Evolutionary conservation across 2,888 invertebrate species (phyloP), one percentile per base, ranked within the genome.

Genomic region (Epicampocera succincta): DNA sequence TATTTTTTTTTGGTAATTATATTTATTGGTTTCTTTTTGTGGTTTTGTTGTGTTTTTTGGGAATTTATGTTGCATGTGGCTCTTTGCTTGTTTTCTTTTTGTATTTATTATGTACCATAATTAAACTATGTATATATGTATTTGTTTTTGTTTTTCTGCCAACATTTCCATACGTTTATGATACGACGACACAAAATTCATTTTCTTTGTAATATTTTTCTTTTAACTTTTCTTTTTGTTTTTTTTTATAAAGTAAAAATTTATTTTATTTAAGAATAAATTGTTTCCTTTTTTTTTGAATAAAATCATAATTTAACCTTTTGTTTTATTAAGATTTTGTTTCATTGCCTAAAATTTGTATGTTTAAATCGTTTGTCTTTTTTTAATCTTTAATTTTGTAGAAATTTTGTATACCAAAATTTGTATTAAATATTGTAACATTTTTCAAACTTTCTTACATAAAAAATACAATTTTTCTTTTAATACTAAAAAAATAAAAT

Each of bases 321-420:
- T 68, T 80, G 33, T 60, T 56, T 71, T 38, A 29, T 19, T 60
- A 74, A 44, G 38, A 58, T 69, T 74, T 81, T 76, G 56, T 71
- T 75, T 61, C 71, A 72, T 79, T 74, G 75, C 79, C 72, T 80
- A 82, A 83, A 81, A 77, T 76, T 78, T 84, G 72, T 61, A 42
- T 73, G 74, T 19, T 75, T 75, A 61, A 58, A 66, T 65, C 60
- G 42, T 58, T 33, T 33, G 38, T 56, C 56, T 56, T 29, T 78
- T 63, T 72, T 56, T 78, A 12, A 40, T 66, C 11, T 60, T 76
- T 33, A 68, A 69, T 69, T 76, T 83, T 68, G 76, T 83, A 80
- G 73, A 83, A 76, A 83, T 82, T 82, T 78, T 82, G 65, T 78
- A 82, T 82, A 78, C 82, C 78, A 82, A 82, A 82, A 82, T 82